Conservation (phyloP, 2,113 vertebrate genomes). For the Ceuthmochares aereus region DNA sequence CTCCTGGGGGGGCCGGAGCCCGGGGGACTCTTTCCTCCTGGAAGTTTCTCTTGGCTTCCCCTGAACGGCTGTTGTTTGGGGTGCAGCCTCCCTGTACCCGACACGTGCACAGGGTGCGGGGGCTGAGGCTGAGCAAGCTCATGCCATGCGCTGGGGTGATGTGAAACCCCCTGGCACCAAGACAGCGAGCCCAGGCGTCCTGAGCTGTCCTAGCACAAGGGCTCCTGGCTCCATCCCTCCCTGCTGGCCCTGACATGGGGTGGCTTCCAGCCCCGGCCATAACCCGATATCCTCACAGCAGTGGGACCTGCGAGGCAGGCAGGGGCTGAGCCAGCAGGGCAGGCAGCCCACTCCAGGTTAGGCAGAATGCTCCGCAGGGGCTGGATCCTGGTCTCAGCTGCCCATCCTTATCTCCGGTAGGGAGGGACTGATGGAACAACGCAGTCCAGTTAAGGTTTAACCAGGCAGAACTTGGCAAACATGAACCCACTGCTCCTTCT, state of each 20-base stretch:
- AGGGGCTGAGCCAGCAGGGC: neutral
- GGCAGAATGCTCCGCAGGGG: neutral
- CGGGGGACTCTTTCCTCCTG: constrained; percentile 64
- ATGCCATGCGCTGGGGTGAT: rapidly evolving
- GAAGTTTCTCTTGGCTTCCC: constrained; percentile 71
- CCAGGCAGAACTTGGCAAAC: constrained; percentile 55
- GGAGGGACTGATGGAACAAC: neutral
- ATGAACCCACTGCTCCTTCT: constrained; percentile 26
- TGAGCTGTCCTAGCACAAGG: neutral
- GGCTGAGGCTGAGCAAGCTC: neutral
- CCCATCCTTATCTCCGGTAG: neutral
- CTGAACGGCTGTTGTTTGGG: constrained; percentile 34
- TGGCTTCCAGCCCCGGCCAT: neutral
- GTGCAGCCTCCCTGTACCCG: neutral
- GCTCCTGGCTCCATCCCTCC: neutral
- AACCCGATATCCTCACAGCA: rapidly evolving
- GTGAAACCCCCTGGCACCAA: neutral
- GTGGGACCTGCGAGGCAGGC: rapidly evolving
- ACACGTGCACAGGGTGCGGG: rapidly evolving
- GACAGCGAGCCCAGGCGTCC: neutral
- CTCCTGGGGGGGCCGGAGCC: constrained; percentile 17
- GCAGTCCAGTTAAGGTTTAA: constrained; percentile 40
- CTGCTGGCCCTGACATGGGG: rapidly evolving
- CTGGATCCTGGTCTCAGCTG: neutral
- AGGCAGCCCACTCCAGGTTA: neutral